Base-by-base conservation (phyloP, 2,113 vertebrate species). In the Calonectris borealis region DNA sequence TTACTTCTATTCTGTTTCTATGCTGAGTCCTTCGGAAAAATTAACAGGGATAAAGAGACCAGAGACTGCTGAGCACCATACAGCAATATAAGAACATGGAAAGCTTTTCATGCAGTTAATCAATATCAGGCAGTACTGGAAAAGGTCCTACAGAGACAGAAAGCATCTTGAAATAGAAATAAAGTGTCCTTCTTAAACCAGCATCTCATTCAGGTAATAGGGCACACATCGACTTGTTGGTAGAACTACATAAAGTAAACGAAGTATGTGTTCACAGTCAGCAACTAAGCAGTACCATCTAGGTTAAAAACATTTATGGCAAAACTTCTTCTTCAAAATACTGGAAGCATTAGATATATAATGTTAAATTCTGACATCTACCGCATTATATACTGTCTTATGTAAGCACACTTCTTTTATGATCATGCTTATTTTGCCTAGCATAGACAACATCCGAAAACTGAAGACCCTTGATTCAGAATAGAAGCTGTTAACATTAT, bases 111-210 rank as follows among this genome's bases (percentile, higher is more conserved):
- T 77, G 68, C 36, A 90, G 62, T 88, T 92, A 85, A 95, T 88
- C 82, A 60, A 62, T 88, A 92, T 40, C 31, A 40, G 36, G 16
- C 29, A 80, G 34, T 57, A 68, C 27, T 38, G 55, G 51, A 48
- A 93, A 83, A 89, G 72, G 57, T 82, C 31, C 49, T 76, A 75
- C 29, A 83, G 51, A 78, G 60, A 46, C 11, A 86, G 58, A 76
- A 86, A 70, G 27, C 49, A 88, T 90, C 71, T 65, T 80, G 61
- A 88, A 95, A 93, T 16, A 90, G 78, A 90, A 96, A 89, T 40
- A 29, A 57, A 85, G 11, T 75, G 76, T 83, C 62, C 55, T 89
- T 61, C 51, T 69, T 79, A 48, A 80, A 86, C 58, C 32, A 93
- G 83, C 42, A 34, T 77, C 62, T 86, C 58, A 32, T 62, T 72